Evolutionary conservation across 1,140 invertebrate species (phyloP).

Genomic region (Meloidogyne chitwoodi): DNA sequence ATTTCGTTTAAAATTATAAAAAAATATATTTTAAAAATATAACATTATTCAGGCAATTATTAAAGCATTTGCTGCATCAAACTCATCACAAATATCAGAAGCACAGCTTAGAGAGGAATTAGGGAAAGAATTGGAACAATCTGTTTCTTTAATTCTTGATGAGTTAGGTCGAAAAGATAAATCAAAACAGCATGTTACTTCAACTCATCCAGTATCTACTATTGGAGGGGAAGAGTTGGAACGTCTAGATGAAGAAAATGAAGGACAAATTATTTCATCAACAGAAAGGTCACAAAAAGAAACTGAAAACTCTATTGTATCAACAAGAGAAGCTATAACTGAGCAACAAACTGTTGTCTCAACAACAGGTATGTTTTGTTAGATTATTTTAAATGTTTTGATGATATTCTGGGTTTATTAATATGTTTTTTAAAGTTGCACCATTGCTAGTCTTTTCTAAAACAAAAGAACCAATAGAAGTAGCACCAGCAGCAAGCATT

Average conservation of each 20-base stretch:
- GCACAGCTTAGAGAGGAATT: slow-evolving; percentile 38
- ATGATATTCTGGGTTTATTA: neutral
- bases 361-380: neutral
- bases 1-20: no score
- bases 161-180: slow-evolving; percentile 34
- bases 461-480: slow-evolving; percentile 13
- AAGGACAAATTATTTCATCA: neutral
- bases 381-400: no score
- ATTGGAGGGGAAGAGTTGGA: neutral
- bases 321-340: neutral
- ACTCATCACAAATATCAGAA: slow-evolving; percentile 32
- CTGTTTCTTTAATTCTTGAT: slow-evolving; percentile 44
- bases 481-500: neutral
- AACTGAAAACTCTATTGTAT: neutral
- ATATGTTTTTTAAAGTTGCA: neutral
- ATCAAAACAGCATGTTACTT: slow-evolving; percentile 5
- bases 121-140: slow-evolving; percentile 36
- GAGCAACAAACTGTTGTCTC: neutral
- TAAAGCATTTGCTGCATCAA: slow-evolving; percentile 43
- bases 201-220: neutral
- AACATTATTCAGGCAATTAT: slow-evolving; percentile 37
- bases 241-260: neutral
- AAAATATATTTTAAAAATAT: no score
- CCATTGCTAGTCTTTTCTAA: neutral
- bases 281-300: neutral